Evolutionary conservation across 2,888 invertebrate species (phyloP), one percentile per base, ranked within the genome.

Genomic region (Hemistola chrysoprasaria): DNA sequence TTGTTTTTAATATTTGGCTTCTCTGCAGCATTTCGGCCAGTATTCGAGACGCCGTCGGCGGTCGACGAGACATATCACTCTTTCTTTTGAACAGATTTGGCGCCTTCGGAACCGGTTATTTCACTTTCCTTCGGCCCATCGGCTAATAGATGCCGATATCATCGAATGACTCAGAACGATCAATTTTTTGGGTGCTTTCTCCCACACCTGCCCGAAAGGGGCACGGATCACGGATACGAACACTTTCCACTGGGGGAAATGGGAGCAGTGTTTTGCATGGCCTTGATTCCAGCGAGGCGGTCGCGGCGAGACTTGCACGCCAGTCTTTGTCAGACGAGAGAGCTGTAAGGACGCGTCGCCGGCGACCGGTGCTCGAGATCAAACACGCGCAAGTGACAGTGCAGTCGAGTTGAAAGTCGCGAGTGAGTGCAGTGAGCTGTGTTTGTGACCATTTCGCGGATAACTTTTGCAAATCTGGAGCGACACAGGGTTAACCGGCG

Each of bases 161-260:
- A 53, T 79, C 76, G 67, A 73, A 73, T 86, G 85, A 85, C 68
- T 85, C 85, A 79, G 71, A 82, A 66, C 65, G 65, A 70, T 78
- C 65, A 68, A 66, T 78, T 81, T 78, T 83, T 85, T 78, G 65
- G 80, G 78, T 86, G 85, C 86, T 86, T 86, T 86, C 86, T 83
- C 85, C 80, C 81, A 80, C 84, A 83, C 85, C 83, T 86, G 85
- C 69, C 76, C 75, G 75, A 76, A 81, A 79, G 76, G 77, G 75
- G 80, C 79, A 79, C 81, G 78, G 73, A 78, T 82, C 81, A 77
- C 86, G 86, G 86, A 86, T 86, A 67, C 76, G 73, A 76, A 74
- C 78, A 85, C 86, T 86, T 86, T 86, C 86, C 83, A 86, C 79
- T 72, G 69, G 40, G 75, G 80, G 76, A 81, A 85, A 82, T 82